Conservation (phyloP, 1,140 invertebrate species). For the Zaprionus gabonicus region DNA sequence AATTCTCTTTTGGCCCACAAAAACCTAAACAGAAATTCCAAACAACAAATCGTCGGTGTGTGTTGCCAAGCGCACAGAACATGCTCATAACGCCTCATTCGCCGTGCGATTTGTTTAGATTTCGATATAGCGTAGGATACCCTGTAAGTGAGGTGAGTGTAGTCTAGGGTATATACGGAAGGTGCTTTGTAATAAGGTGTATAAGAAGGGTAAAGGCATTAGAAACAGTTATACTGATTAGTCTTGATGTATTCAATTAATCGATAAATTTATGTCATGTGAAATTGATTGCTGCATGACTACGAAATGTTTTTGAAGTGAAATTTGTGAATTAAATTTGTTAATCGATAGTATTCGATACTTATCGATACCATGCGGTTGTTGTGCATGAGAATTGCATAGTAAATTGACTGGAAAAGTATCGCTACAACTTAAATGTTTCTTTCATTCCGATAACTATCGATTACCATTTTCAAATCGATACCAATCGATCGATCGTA, state of each 20-base stretch:
- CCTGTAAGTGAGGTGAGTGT: not conserved
- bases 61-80: constrained; percentile 37
- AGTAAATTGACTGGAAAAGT: no score
- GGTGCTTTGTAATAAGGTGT: not conserved
- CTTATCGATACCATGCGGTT: no score
- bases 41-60: constrained; percentile 25
- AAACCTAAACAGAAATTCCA: constrained; percentile 14
- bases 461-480: no score
- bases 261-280: not conserved
- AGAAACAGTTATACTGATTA: not conserved
- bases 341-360: not conserved
- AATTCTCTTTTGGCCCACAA: constrained; percentile 15
- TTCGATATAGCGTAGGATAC: constrained; percentile 17
- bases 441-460: no score
- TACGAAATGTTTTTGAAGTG: not conserved
- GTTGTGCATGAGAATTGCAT: no score
- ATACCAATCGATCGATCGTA: no score
- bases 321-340: not conserved
- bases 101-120: constrained; percentile 35
- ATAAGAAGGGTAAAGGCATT: not conserved
- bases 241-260: not conserved
- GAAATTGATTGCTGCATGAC: not conserved
- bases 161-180: not conserved
- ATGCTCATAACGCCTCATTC: constrained; percentile 27
- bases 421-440: no score